phyloP scores from a whole-genome alignment of 1,140 invertebrate genomes.

The Doryteuthis pealeii region DNA sequence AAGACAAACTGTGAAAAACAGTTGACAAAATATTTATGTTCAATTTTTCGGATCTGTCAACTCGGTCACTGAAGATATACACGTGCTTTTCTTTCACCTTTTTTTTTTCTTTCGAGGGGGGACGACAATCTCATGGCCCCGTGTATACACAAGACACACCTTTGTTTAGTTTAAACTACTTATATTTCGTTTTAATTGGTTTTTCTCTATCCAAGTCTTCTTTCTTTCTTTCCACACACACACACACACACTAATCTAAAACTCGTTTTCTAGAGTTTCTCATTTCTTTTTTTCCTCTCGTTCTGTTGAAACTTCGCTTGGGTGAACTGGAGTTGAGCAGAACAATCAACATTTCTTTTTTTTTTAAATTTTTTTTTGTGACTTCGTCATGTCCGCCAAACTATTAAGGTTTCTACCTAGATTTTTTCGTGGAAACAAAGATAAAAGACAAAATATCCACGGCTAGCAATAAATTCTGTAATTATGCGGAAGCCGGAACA shows the following conservation, averaged over 20 bases:
- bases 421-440: slow-evolving; percentile 8
- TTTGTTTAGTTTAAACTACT: background rate
- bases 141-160: background rate
- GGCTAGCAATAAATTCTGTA: background rate
- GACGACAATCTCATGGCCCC: background rate
- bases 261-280: background rate
- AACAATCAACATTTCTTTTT: background rate
- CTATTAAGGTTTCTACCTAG: background rate
- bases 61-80: too few species aligned
- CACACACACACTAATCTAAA: background rate
- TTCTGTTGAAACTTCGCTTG: background rate
- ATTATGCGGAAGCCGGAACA: background rate
- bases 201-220: background rate
- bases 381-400: background rate
- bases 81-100: too few species aligned
- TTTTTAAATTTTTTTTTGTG: background rate
- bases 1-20: too few species aligned
- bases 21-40: too few species aligned
- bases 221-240: background rate
- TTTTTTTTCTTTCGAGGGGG: too few species aligned
- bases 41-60: too few species aligned
- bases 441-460: background rate
- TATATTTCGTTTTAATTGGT: too few species aligned
- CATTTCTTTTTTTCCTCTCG: background rate
- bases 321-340: too few species aligned